Evolutionary conservation across 1,140 invertebrate species (phyloP).

Genomic region (Heliconius nattereri): DNA sequence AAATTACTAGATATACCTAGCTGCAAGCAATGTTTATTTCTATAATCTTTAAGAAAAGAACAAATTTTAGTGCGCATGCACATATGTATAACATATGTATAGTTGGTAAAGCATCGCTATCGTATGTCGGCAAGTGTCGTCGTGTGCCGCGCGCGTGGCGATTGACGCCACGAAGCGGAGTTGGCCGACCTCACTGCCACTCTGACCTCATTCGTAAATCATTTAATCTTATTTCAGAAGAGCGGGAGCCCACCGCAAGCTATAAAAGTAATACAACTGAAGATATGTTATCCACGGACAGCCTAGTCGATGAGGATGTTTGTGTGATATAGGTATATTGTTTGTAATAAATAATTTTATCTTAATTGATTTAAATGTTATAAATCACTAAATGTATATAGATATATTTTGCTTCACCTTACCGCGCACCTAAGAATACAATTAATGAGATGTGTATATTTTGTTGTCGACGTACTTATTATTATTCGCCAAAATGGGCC

Average conservation of each 20-base stretch:
- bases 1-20: no score
- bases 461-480: background rate
- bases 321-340: conserved; percentile 44
- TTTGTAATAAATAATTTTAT: background rate
- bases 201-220: conserved; percentile 79
- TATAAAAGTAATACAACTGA: conserved; percentile 59
- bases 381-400: background rate
- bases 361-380: background rate
- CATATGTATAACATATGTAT: background rate
- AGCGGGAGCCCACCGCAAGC: conserved; percentile 56
- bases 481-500: rapidly evolving
- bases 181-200: conserved; percentile 63
- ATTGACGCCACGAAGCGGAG: conserved; percentile 48
- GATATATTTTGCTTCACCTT: background rate
- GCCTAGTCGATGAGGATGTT: conserved; percentile 43
- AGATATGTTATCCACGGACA: conserved; percentile 48
- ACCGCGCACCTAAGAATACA: background rate
- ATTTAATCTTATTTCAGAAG: conserved; percentile 70
- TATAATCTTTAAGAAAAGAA: no score
- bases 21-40: no score
- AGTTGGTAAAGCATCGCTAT: background rate
- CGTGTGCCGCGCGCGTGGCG: conserved; percentile 66
- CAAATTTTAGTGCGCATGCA: no score
- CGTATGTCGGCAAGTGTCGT: conserved; percentile 33
- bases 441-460: background rate